Evolutionary conservation across 2,888 invertebrate species (phyloP), one percentile per base, ranked within the genome.

Genomic region (Calameuta idolon): DNA sequence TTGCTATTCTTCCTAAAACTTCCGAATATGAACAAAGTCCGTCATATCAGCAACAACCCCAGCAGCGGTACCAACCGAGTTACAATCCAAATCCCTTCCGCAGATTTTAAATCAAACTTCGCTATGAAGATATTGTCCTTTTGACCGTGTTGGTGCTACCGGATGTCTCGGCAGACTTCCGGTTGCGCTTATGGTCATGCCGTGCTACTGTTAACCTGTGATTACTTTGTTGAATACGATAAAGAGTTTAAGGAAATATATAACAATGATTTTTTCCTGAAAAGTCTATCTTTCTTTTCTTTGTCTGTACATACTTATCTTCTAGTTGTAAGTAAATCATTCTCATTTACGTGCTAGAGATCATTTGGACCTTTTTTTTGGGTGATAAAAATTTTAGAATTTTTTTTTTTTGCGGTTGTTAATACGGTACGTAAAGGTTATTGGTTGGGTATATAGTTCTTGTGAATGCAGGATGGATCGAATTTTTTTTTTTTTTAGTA

Each of bases 1-100:
- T 94, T 34, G 92, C 92, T 80, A 91, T 91, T 90, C 92, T 92
- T 88, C 89, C 87, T 11, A 15, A 31, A 34, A 12, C n/a, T 12
- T 12, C 71, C n/a, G 23, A 12, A 12, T 71, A 12, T 12, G 12
- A 69, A 9, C 69, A n/a, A 69, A 1, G 4, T 11, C 1, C 5
- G 4, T 9, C 2, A 15, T 69, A 30, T 11, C 30, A 71, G 3
- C 71, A 71, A 9, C 55, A 55, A 55, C 55, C 55, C 9, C 23
- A 55, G 55, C 55, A 55, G 9, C 55, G 23, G 55, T 55, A 55
- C 23, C 23, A 23, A 15, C 55, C 55, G 55, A 55, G 23, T 23
- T 55, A 1, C 55, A 55, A 55, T 23, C 55, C 9, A 23, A 55
- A 55, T 55, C 55, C 55, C 9, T 55, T 9, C 23, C 55, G 55